Evolutionary conservation across 2,113 vertebrate species (phyloP), one percentile per base, ranked within the genome.

Genomic region (Rhea pennata): DNA sequence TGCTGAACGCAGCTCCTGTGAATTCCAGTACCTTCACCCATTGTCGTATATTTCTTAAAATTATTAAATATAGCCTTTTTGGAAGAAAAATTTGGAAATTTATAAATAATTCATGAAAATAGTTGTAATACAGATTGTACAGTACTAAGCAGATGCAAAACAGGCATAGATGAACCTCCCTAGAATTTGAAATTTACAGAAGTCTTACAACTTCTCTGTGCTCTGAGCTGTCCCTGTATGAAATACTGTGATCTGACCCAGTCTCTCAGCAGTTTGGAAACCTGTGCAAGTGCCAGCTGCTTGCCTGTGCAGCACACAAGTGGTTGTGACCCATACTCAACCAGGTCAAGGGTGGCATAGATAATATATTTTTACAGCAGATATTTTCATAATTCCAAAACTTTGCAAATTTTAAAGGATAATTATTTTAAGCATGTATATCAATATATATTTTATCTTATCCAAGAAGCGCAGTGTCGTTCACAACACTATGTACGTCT

Each of bases 251-350:
- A 4, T 11, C 65, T 27, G n/a, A 20, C 13, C 14, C 53, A 67
- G 76, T 22, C 4, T 39, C 58, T 59, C 58, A 17, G 56, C 19
- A 48, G 27, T 21, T 51, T 40, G 23, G 14, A 8, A 21, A 39
- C 4, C 23, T 31, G n/a, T 0, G 1, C 15, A 14, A 66, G 64
- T 77, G 31, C 65, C 2, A 11, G 9, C 39, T 1, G 0, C 22
- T 42, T 39, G 22, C 20, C 29, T 6, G 5, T 26, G 2, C 2
- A 2, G 31, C 46, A 16, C n/a, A 14, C 3, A 2, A 33, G 13
- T 20, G 21, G 20, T 53, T 12, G 7, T 3, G 23, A 10, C 39
- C 54, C 13, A 1, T 1, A 19, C 56, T 29, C 16, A 3, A 9
- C 19, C 58, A 33, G 19, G 5, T 46, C n/a, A 46, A 33, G n/a